Evolutionary conservation across 2,797 vertebrate genomes (phyloP).

Genomic region (Tinamus major): DNA sequence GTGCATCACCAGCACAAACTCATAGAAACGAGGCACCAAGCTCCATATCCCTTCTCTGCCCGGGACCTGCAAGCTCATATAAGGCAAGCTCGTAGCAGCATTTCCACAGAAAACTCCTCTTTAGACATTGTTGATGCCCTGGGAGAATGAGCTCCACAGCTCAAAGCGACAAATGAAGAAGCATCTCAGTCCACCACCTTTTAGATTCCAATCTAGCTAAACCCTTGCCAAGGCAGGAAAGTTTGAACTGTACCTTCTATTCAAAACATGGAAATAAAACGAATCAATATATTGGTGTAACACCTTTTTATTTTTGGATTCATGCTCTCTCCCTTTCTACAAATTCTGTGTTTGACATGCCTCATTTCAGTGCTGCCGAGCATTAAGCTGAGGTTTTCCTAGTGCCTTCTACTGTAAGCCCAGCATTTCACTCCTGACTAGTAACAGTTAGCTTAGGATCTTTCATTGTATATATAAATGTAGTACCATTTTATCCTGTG

Average conservation of each 20-base stretch:
- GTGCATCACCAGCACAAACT: not conserved
- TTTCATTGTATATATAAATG: not conserved
- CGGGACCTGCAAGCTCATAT: not conserved
- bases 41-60: not conserved
- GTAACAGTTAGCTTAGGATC: not conserved
- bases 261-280: not conserved
- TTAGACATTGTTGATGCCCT: not conserved
- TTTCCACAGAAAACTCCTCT: not conserved
- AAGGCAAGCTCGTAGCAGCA: not conserved
- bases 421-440: not conserved
- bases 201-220: not conserved
- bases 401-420: not conserved
- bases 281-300: not conserved
- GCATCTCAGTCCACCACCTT: not conserved
- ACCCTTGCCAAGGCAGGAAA: not conserved
- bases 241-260: not conserved
- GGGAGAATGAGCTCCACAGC: not conserved
- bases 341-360: not conserved
- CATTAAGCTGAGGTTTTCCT: not conserved
- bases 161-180: not conserved
- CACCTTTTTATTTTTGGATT: not conserved
- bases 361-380: slow-evolving; percentile 6
- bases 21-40: rapidly evolving
- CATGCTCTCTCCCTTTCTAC: not conserved
- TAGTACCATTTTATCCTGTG: not conserved